phyloP scores from a whole-genome alignment of 1,140 invertebrate genomes.

The Whitmania pigra region DNA sequence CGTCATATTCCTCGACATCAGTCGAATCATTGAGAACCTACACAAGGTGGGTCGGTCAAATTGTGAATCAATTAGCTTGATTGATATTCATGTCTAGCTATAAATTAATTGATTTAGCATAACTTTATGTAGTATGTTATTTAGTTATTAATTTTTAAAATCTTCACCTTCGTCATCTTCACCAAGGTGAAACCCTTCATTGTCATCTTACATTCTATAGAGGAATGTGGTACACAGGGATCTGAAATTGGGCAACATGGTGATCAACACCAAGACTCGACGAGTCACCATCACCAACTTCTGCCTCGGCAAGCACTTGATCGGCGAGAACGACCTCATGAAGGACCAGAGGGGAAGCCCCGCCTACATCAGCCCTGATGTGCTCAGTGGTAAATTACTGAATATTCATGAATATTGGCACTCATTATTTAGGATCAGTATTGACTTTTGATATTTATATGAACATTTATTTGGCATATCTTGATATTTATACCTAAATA shows the following conservation, averaged over 20 bases:
- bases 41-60: conserved; percentile 50
- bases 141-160: too few relatives aligned
- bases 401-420: too few relatives aligned
- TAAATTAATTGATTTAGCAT: too few relatives aligned
- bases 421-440: too few relatives aligned
- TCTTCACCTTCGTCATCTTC: too few relatives aligned
- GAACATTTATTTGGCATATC: not conserved
- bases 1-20: conserved; percentile 63
- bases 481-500: too few relatives aligned
- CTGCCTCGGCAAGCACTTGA: conserved; percentile 64
- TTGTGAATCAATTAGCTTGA: not conserved
- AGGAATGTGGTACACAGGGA: conserved; percentile 70
- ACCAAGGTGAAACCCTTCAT: too few relatives aligned
- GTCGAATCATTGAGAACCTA: conserved; percentile 59
- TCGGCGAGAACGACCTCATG: conserved; percentile 59
- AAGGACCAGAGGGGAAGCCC: conserved; percentile 69
- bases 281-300: conserved; percentile 66
- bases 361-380: conserved; percentile 71
- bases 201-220: conserved; percentile 37
- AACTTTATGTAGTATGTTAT: too few relatives aligned
- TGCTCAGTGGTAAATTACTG: conserved; percentile 50
- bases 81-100: conserved; percentile 11
- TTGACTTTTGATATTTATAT: too few relatives aligned
- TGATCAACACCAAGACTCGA: conserved; percentile 57
- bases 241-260: conserved; percentile 66